Evolutionary conservation across 92 coral and sea anemone species (phyloP), one percentile per base, ranked within the genome.

Genomic region (Paramuricea clavata): DNA sequence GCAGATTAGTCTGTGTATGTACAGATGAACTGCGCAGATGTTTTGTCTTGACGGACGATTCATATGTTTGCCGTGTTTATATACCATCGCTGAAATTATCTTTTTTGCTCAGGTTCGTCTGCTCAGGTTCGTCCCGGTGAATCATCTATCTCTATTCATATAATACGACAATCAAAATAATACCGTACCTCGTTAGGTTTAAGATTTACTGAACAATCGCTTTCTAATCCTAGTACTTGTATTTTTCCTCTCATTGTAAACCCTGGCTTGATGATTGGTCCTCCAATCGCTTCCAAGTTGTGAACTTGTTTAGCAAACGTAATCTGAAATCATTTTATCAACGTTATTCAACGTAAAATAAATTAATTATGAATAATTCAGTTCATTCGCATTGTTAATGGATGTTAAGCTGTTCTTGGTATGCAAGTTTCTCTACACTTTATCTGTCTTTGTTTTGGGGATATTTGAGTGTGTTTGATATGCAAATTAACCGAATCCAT

Each of bases 161-260:
- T 64, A 27, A 2, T 23, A 4, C 2, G 5, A 69, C 44, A 1
- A 4, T 69, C 12, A 16, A 69, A 35, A 5, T 1, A 12, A 15
- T 2, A 17, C 13, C 87, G 83, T 81, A 93, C 97, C 94, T 94
- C 95, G 67, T 83, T 88, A 2, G 98, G 96, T 54, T 88, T 57
- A 15, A 95, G 87, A 36, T 91, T 89, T 31, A 95, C 87, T 7
- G 95, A 75, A 23, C 95, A 95, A 5, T 92, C 93, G 1, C 94
- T 94, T 44, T 94, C 96, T 19, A 95, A 87, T 39, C 98, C 98
- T 6, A 95, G 64, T 17, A 95, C 77, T 86, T 87, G 92, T 72
- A 94, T 89, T 87, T 89, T 92, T 47, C 98, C 98, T 12, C 35
- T 83, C 84, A 95, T 71, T n/a, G 67, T 65, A 61, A 95, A 89